Base-by-base conservation (phyloP, 2,888 invertebrate species). In the Congeria kusceri region DNA sequence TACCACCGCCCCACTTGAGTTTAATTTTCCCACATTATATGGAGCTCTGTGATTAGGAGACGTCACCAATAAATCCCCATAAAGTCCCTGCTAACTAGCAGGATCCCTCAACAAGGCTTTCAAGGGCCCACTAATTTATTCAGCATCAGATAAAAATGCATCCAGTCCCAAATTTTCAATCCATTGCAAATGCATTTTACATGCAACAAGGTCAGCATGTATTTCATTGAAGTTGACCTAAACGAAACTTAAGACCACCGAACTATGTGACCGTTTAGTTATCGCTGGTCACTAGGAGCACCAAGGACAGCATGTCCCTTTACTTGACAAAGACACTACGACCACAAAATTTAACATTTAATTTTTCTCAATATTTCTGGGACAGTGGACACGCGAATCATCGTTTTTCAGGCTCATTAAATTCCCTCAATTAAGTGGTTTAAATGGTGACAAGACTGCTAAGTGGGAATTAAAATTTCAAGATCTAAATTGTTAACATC, bases 171-270 rank as follows among this genome's bases (percentile, higher is more conserved):
- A 32, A 64, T 57, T 72, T 64, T 47, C n/a, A 44, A 27, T 67
- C 39, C 57, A 29, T 32, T 44, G 25, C 23, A 67, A 67, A n/a
- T 58, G 57, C 57, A 57, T 56, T 57, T 44, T 62, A 64, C 20
- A 25, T 64, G 28, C 25, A 44, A n/a, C 15, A 32, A 62, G 78
- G 65, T 74, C 73, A 58, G 18, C 25, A 11, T 44, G 44, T 58
- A 75, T 75, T 75, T 68, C 39, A 73, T 83, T 83, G 83, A 83
- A 59, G 71, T 83, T 83, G 83, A 79, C 79, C 83, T 32, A 15
- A 27, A 32, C 25, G 28, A 25, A 63, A 80, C 62, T 61, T 66
- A 49, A 71, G 70, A 69, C 46, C 39, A 67, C 49, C 58, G 39
- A 62, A 65, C 71, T 68, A 81, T 77, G 44, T 71, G 77, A 68